A percentile compares a stretch with the other conserved stretches of the same genome.
Conservation (phyloP, 2,113 vertebrate genomes). For the Rhinopomastus cyanomelas region DNA sequence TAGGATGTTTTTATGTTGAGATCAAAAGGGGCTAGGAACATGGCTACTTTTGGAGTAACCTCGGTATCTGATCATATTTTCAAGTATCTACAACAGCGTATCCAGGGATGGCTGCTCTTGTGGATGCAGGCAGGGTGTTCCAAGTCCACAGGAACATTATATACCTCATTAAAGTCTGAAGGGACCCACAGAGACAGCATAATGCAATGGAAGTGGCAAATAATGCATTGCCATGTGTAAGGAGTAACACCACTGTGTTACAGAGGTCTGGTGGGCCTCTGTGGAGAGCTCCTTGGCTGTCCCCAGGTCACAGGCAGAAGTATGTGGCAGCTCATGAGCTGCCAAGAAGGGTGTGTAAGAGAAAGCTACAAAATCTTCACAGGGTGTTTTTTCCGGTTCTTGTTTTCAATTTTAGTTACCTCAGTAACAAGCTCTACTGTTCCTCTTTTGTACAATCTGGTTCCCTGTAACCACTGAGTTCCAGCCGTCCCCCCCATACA, state of each 20-base stretch:
- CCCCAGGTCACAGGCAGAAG: neutral
- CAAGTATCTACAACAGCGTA: neutral
- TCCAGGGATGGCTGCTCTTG: neutral
- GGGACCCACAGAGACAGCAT: neutral
- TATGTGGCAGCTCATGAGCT: neutral
- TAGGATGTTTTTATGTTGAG: neutral
- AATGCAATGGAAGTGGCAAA: neutral
- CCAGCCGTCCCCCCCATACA: fast-evolving
- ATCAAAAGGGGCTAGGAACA: neutral
- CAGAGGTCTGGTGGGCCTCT: neutral
- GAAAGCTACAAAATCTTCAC: neutral
- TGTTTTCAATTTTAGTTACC: neutral
- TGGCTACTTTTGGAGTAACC: neutral
- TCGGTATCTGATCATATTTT: neutral
- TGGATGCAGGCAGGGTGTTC: fast-evolving
- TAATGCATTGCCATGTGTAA: fast-evolving
- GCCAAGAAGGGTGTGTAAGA: neutral
- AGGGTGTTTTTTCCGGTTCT: neutral
- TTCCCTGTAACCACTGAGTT: neutral
- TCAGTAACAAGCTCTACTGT: neutral
- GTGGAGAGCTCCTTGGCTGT: neutral
- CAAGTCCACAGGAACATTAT: neutral
- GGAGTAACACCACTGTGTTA: neutral
- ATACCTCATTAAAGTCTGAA: neutral
- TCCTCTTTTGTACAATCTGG: neutral